These are phyloP conservation scores for Proterorhinus semilunaris DNA, from an alignment of 2,113 vertebrate species.

Conservation along the genomic window DNA sequence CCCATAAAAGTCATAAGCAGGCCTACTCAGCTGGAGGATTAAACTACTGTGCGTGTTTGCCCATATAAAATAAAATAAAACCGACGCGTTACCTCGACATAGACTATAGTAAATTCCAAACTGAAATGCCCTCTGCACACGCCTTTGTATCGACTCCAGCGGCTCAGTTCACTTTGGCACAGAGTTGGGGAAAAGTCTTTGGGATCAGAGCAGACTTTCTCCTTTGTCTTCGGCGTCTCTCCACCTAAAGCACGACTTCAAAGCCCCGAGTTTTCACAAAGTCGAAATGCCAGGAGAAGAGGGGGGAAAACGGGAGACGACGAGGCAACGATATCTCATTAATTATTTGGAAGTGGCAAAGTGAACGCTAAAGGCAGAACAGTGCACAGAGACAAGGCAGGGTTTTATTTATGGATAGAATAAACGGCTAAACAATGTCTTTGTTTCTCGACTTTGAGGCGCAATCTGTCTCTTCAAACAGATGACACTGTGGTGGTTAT, in stretches of 20 bases:
- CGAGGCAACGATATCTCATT: slow-evolving; percentile 36
- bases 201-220: not conserved
- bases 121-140: too few relatives aligned
- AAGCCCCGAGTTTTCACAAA: slow-evolving; percentile 38
- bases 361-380: slow-evolving; percentile 9
- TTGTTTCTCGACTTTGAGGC: too few relatives aligned
- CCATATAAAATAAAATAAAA: too few relatives aligned
- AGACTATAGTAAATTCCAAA: too few relatives aligned
- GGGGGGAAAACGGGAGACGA: slow-evolving; percentile 10
- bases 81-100: too few relatives aligned
- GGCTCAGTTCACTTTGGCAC: not conserved
- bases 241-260: slow-evolving; percentile 39
- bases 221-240: slow-evolving; percentile 1
- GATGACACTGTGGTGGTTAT: not conserved
- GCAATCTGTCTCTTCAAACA: too few relatives aligned
- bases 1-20: too few relatives aligned
- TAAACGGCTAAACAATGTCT: slow-evolving; percentile 23
- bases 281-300: slow-evolving; percentile 13
- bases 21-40: too few relatives aligned
- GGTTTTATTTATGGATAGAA: slow-evolving; percentile 26
- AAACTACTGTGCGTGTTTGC: too few relatives aligned
- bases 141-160: slow-evolving; percentile 3
- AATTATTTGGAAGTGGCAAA: slow-evolving; percentile 46
- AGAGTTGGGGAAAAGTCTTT: not conserved
- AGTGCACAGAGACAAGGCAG: not conserved